Conservation (phyloP, 2,888 invertebrate genomes). For the Prosopocoilus inquinatus region DNA sequence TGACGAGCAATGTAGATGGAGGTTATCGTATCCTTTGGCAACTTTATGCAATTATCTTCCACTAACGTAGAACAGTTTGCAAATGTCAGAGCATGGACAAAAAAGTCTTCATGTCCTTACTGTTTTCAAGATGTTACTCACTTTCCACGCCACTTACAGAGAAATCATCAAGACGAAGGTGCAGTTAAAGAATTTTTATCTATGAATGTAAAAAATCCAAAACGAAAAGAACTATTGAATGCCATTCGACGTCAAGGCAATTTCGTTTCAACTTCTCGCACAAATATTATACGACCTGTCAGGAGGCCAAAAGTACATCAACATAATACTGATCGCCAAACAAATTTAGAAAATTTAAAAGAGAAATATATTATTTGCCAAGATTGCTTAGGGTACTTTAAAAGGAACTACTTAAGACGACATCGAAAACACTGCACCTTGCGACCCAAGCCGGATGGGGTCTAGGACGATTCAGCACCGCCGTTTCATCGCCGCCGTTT, state of each 20-base stretch:
- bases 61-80: conserved; percentile 2
- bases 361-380: conserved; percentile 9
- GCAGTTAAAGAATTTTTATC: conserved; percentile 19
- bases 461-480: too few relatives aligned
- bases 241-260: conserved; percentile 16
- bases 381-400: conserved; percentile 15
- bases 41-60: too few relatives aligned
- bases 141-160: conserved; percentile 21
- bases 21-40: too few relatives aligned
- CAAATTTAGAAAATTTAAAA: not conserved
- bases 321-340: not conserved
- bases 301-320: conserved; percentile 9
- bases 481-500: too few relatives aligned
- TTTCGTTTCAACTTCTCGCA: conserved; percentile 3
- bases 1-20: too few relatives aligned
- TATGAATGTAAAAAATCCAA: conserved; percentile 12
- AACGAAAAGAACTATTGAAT: conserved; percentile 16
- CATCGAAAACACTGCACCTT: conserved; percentile 7
- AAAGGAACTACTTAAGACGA: conserved; percentile 12
- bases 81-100: conserved; percentile 16
- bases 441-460: too few relatives aligned
- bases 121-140: conserved; percentile 22
- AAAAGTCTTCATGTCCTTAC: conserved; percentile 22
- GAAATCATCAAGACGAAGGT: conserved; percentile 21
- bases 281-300: conserved; percentile 16